Base-by-base conservation (phyloP, 2,888 invertebrate genomes). In the Azorinus chamasolen region DNA sequence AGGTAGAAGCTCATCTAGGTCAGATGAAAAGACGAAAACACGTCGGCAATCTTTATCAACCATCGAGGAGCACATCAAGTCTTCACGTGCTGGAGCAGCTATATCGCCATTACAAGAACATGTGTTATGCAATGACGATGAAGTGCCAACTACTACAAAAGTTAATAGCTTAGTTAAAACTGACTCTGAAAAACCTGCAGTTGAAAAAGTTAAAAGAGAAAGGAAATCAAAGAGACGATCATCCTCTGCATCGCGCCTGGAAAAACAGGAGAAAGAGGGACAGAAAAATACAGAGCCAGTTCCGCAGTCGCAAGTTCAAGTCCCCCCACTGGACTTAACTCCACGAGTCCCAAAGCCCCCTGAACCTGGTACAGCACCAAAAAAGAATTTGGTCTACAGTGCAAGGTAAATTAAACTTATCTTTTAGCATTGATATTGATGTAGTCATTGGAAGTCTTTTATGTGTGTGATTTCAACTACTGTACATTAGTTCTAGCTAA, bases 331-430 rank as follows among this genome's bases (percentile, higher is more conserved):
- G 59, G 78, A 79, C 22, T 66, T 85, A 16, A 72, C 79, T 22
- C 79, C 84, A 2, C 79, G 76, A 25, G 69, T 89, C 18, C 90
- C 89, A 16, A 86, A 89, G 68, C 90, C 90, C 20, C 90, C 90
- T n/a, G 70, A 53, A n/a, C 87, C 88, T 18, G 90, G 90, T 14
- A 81, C 81, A 51, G 89, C 90, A 18, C 90, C 90, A 8, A 88
- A 85, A 66, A 88, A 85, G 75, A 84, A 87, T 48, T 85, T 87
- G 54, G 85, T 87, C 18, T 79, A 80, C 59, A 84, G 85, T 65
- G 88, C 89, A 71, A 88, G 90, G 90, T 90, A 80, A 46, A 46
- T 45, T 5, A 8, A 45, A 8, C 45, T 32, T 4, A 10, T 32
- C 32, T 6, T 4, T 32, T 32, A 32, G 10, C 32, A 32, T 32